phyloP scores from a whole-genome alignment of 1,140 invertebrate species.

The Neodiprion fabricii region DNA sequence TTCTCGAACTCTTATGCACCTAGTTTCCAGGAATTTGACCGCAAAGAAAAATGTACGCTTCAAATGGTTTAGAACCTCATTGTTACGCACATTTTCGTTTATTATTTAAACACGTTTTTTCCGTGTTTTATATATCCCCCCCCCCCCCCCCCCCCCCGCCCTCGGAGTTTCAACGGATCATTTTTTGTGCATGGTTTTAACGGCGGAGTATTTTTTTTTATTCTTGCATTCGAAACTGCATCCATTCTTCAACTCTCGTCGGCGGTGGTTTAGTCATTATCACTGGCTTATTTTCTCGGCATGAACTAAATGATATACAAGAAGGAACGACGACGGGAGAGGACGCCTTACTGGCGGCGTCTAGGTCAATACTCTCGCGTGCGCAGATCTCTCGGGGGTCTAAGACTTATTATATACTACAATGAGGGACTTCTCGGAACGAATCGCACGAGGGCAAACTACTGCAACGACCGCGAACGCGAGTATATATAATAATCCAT shows the following conservation, averaged over 20 bases:
- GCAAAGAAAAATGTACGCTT: too few species aligned
- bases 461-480: too few species aligned
- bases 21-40: too few species aligned
- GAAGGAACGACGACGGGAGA: background rate
- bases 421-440: background rate
- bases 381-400: background rate
- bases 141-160: too few species aligned
- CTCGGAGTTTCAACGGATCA: background rate
- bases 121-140: background rate
- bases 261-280: too few species aligned
- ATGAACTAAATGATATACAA: background rate
- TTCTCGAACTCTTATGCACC: too few species aligned
- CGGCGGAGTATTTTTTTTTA: background rate
- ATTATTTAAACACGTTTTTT: background rate
- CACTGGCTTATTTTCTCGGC: background rate
- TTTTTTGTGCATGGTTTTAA: background rate
- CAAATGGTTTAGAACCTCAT: too few species aligned
- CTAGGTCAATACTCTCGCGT: background rate
- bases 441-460: background rate
- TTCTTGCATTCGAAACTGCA: background rate
- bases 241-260: background rate
- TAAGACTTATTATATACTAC: background rate
- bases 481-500: too few species aligned
- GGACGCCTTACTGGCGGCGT: background rate
- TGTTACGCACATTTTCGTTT: too few species aligned